Base-by-base conservation (phyloP, 2,888 invertebrate genomes). In the Lobophora halterata region DNA sequence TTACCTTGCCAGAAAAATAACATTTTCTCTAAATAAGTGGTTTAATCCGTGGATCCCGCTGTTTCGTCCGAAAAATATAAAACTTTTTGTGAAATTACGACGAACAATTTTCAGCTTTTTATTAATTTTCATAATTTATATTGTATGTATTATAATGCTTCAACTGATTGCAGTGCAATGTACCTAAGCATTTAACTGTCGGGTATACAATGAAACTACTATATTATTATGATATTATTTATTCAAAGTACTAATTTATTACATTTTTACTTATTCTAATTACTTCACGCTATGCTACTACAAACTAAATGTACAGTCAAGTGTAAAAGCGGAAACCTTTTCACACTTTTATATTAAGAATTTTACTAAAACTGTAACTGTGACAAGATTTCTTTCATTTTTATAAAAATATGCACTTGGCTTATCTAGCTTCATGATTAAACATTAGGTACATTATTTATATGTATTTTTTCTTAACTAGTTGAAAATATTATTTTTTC, bases 41-140 rank as follows among this genome's bases (percentile, higher is more conserved):
- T 81, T 80, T 14, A 90, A 72, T 2, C 92, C 91, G 55, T 92
- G 91, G 8, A 83, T 55, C 1, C 67, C 61, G 42, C 79, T 79
- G 13, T 76, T 74, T 13, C 60, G 55, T 3, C 74, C 78, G 32
- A 80, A 75, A 51, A 62, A 73, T 18, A 69, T 17, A 29, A 76
- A 50, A 38, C 68, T 59, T n/a, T 52, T 34, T 35, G 25, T 45
- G 4, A 50, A 30, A 16, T 9, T 23, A 9, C 19, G 9, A 4
- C 17, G 10, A 21, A 20, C 6, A 10, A 6, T 12, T 4, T 6
- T 24, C 24, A 2, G 12, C 1, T 14, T 20, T 4, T 14, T 19
- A 2, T 18, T 3, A 2, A 21, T 1, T 21, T 7, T 11, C 3
- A 14, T 3, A 3, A 5, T 3, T 3, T 5, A 14, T 5, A 17